Base-by-base conservation (phyloP, 2,888 invertebrate genomes). In the Tridacna crocea region DNA sequence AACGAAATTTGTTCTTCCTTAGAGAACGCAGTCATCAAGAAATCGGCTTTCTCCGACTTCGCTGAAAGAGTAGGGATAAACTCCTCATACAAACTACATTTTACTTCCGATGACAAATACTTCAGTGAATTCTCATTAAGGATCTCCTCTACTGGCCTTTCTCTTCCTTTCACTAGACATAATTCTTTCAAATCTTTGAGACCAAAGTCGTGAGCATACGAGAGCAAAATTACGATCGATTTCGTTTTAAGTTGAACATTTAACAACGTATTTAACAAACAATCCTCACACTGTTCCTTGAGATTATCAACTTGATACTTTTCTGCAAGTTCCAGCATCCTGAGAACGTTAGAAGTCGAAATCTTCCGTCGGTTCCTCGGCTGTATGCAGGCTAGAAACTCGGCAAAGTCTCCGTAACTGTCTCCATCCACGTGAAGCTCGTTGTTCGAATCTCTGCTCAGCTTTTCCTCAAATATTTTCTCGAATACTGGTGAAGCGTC, bases 361-460 rank as follows among this genome's bases (percentile, higher is more conserved):
- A 68, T 47, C 47, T 68, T 68, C 0, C 47, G 68, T 4, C 47
- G 12, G 15, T 22, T 47, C 19, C 68, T 46, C 11, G 46, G 46
- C 47, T 68, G 68, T 0, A 68, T 46, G 27, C 68, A 68, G n/a
- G 68, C 68, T 12, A 68, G 22, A 27, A 68, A 68, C 27, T 68
- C 68, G 6, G 47, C 46, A 47, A 68, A 68, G n/a, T 68, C 68
- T 47, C 46, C 47, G n/a, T n/a, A 68, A 47, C 47, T 68, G 4
- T 4, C 36, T 15, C n/a, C 68, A 6, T 68, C 68, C 12, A 68
- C 46, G n/a, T 6, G 12, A 0, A 68, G 46, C 46, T 68, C 68
- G 24, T 68, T 13, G 6, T 46, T 27, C 19, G 68, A 46, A 36
- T 68, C 10, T 68, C 47, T 46, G 6, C 4, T 19, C 1, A 68